Evolutionary conservation across 37 sponge, comb jelly and placozoan species (phyloP).

Genomic region (Geodia barretti): DNA sequence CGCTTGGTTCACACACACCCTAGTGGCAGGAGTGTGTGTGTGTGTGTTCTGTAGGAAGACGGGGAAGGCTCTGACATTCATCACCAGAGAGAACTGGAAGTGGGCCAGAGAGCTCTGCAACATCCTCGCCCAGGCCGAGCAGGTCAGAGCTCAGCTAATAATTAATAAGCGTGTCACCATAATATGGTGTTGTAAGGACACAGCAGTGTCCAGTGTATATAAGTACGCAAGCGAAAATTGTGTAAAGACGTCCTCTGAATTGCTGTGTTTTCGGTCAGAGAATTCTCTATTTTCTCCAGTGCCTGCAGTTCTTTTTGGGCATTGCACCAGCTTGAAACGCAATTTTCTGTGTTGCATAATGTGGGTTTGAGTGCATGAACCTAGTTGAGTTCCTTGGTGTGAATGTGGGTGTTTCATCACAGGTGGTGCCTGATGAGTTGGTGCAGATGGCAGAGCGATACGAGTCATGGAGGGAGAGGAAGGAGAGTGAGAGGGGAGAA

Average conservation of each 20-base stretch:
- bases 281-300: too few relatives aligned
- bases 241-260: too few relatives aligned
- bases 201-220: background rate
- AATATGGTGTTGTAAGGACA: background rate
- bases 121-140: constrained; percentile 83
- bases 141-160: constrained; percentile 47
- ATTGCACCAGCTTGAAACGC: too few relatives aligned
- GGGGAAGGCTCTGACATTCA: constrained; percentile 88
- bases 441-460: constrained; percentile 89
- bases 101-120: constrained; percentile 77
- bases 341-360: too few relatives aligned
- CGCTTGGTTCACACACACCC: background rate
- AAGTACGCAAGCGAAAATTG: background rate
- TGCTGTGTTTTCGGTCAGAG: too few relatives aligned
- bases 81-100: constrained; percentile 92
- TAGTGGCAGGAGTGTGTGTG: background rate
- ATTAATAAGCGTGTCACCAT: background rate
- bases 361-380: background rate
- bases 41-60: constrained; percentile 31
- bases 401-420: background rate
- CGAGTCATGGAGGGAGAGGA: constrained; percentile 59
- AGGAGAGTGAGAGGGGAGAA: constrained; percentile 9
- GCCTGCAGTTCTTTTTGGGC: too few relatives aligned
- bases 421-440: constrained; percentile 90
- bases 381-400: background rate